These are phyloP conservation scores for Listrodromus nycthemerus DNA, from an alignment of 2,888 invertebrate species.

Conservation along the genomic window DNA sequence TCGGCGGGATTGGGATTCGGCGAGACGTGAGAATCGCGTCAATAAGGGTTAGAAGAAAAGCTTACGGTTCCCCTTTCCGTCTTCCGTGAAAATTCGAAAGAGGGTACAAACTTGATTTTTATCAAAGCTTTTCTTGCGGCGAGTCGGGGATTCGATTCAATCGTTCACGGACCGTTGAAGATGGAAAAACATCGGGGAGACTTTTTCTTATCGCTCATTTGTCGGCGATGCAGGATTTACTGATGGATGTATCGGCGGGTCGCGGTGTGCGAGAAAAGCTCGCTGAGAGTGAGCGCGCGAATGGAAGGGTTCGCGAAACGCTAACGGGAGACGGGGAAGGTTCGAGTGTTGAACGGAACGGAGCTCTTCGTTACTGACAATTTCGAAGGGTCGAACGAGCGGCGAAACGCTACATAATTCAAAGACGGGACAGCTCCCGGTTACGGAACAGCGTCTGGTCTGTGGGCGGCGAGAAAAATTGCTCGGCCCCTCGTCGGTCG, in stretches of 20 bases:
- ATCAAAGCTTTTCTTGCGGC: not conserved
- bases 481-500: too few species aligned
- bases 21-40: slow-evolving; percentile 41
- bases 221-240: not conserved
- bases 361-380: too few species aligned
- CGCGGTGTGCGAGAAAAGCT: not conserved
- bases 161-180: not conserved
- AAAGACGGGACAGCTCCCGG: too few species aligned
- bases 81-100: slow-evolving; percentile 3
- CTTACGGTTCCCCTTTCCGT: slow-evolving; percentile 2
- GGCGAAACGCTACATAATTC: too few species aligned
- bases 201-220: not conserved
- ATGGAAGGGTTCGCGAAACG: too few species aligned
- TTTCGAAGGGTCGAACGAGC: too few species aligned
- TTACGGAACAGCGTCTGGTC: too few species aligned
- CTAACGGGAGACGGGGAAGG: too few species aligned
- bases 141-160: not conserved
- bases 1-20: slow-evolving; percentile 10
- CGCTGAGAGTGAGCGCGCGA: not conserved
- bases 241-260: not conserved
- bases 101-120: slow-evolving; percentile 1
- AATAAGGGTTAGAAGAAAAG: slow-evolving; percentile 30
- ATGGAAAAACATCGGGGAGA: not conserved
- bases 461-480: too few species aligned
- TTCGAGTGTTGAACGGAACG: too few species aligned